Base-by-base conservation (phyloP, 1,140 invertebrate genomes). In the Mercenaria mercenaria region DNA sequence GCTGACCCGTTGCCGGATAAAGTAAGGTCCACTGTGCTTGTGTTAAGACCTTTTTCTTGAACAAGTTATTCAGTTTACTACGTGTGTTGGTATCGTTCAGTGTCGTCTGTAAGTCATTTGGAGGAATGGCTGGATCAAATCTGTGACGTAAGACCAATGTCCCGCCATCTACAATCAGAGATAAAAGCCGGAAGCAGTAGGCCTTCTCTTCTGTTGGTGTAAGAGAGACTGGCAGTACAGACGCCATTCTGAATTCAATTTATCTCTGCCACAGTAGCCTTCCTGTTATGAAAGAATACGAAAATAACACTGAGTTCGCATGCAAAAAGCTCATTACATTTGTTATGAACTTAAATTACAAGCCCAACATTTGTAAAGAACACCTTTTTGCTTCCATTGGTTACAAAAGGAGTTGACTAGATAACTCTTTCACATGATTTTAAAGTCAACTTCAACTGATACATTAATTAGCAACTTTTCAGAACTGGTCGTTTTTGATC, bases 191-290 rank as follows among this genome's bases (percentile, higher is more conserved):
- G 29, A 64, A 29, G 15, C 59, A 29, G 15, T 64, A 23, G 3
- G 59, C 59, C 29, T 64, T 64, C 26, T 64, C 59, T 29, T 64
- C 59, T 64, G 59, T 64, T 29, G 59, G 59, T n/a, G 59, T 64
- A 4, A 64, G 26, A 64, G 20, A n/a, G 4, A 64, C 59, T 29
- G 26, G 8, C 26, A 10, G 4, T 64, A 26, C 23, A 29, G 26
- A 8, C 26, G 59, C 59, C 59, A 64, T 64, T 64, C 26, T 15
- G n/a, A n/a, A n/a, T n/a, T n/a, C n/a, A n/a, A n/a, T n/a, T n/a
- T n/a, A n/a, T n/a, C n/a, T n/a, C n/a, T n/a, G n/a, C n/a, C n/a
- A n/a, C n/a, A n/a, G n/a, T n/a, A n/a, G n/a, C n/a, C n/a, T n/a
- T n/a, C n/a, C n/a, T n/a, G n/a, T n/a, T n/a, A n/a, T n/a, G n/a